Percentiles rank a stretch among this genome's conserved stretches.
phyloP scores from a whole-genome alignment of 2,888 invertebrate species.

The Slavum lentiscoides region DNA sequence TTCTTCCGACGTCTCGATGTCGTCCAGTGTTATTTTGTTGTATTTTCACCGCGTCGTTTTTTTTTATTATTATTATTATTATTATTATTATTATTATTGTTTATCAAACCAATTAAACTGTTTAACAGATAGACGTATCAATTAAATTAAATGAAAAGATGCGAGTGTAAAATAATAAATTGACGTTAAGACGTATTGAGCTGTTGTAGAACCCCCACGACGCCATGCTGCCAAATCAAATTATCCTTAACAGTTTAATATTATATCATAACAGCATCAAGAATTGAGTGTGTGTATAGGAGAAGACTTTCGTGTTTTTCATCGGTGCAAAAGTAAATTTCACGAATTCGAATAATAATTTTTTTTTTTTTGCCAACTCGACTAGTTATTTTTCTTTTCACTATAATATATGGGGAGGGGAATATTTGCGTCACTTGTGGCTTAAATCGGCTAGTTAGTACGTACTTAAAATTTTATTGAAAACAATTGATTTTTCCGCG shows the following conservation, averaged over 20 bases:
- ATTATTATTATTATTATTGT: too few species aligned
- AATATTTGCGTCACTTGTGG: background rate
- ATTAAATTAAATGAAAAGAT: background rate
- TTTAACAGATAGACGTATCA: background rate
- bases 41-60: background rate
- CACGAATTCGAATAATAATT: background rate
- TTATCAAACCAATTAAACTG: background rate
- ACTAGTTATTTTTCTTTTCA: too few species aligned
- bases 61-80: background rate
- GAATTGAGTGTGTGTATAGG: too few species aligned
- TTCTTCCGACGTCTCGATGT: too few species aligned
- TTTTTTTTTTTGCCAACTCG: background rate
- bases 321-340: background rate
- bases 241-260: background rate
- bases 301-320: too few species aligned
- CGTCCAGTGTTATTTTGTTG: background rate
- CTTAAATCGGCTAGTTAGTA: background rate
- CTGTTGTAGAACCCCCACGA: background rate
- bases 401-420: background rate
- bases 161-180: background rate
- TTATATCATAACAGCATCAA: background rate
- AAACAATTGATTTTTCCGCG: background rate
- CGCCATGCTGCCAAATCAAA: too few species aligned
- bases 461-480: background rate
- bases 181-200: background rate